A percentile compares a stretch with the other conserved stretches of the same genome.
These are phyloP conservation scores for Ceyx cyanopectus DNA, from an alignment of 2,113 vertebrate species.

Conservation along the genomic window DNA sequence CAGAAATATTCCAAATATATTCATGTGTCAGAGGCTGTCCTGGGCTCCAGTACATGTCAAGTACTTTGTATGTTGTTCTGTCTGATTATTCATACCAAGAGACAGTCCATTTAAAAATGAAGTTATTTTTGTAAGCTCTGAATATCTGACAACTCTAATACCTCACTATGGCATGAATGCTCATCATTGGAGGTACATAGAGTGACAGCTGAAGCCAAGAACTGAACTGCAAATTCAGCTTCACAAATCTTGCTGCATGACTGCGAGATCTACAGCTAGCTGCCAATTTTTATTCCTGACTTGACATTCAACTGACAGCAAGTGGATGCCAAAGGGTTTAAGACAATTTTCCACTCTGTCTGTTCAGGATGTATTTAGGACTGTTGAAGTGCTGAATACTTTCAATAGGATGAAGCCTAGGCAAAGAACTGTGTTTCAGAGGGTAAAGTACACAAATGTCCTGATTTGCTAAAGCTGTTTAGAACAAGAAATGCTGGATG, in stretches of 20 bases:
- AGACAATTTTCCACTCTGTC: slow-evolving; percentile 61
- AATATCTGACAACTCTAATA: slow-evolving; percentile 43
- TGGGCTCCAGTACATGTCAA: background rate
- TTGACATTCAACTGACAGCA: slow-evolving; percentile 55
- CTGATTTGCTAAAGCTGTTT: background rate
- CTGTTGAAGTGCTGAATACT: background rate
- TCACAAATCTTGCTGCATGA: slow-evolving; percentile 42
- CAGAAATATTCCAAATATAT: slow-evolving; percentile 22
- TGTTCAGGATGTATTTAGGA: slow-evolving; percentile 38
- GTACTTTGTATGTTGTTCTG: slow-evolving; percentile 41
- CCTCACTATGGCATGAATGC: background rate
- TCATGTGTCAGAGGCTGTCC: background rate
- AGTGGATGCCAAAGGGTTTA: slow-evolving; percentile 64
- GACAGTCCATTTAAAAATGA: slow-evolving; percentile 55
- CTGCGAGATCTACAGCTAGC: slow-evolving; percentile 47
- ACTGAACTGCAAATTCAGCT: slow-evolving; percentile 57
- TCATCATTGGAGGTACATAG: slow-evolving; percentile 1
- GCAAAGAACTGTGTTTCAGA: background rate
- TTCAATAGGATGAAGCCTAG: background rate
- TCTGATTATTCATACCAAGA: slow-evolving; percentile 41
- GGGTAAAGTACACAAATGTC: background rate
- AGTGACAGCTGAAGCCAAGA: slow-evolving; percentile 50
- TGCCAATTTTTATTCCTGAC: slow-evolving; percentile 63
- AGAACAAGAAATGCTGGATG: background rate
- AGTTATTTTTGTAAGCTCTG: slow-evolving; percentile 57